Evolutionary conservation across 2,888 invertebrate genomes (phyloP).

Genomic region (Ophion slaviceki): DNA sequence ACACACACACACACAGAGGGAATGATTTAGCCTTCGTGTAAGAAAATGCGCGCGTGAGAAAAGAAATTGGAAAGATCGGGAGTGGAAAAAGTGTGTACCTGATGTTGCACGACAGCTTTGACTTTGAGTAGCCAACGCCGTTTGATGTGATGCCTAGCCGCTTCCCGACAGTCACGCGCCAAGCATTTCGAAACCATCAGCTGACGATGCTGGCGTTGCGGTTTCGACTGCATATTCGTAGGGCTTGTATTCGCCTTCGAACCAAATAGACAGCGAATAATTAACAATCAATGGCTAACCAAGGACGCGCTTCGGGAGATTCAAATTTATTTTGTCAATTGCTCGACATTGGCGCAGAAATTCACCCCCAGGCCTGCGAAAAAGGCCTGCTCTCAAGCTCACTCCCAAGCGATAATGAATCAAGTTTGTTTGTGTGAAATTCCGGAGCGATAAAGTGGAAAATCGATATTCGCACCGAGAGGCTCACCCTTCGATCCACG

Average conservation of each 20-base stretch:
- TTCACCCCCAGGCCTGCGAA: not conserved
- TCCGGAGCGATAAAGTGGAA: not conserved
- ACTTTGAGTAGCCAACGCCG: conserved; percentile 83
- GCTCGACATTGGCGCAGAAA: not conserved
- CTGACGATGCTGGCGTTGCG: conserved; percentile 80
- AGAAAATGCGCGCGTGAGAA: not conserved
- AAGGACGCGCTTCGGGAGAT: not conserved
- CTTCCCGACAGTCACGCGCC: conserved; percentile 80
- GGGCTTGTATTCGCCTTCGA: conserved; percentile 81
- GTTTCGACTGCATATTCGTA: conserved; percentile 80
- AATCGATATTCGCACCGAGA: not conserved
- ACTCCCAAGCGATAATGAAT: not conserved
- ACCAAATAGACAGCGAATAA: conserved; percentile 27
- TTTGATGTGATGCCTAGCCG: conserved; percentile 82
- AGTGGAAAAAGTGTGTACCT: conserved; percentile 70
- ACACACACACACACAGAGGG: too few species aligned
- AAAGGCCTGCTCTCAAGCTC: not conserved
- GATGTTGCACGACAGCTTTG: conserved; percentile 79
- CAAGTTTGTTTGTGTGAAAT: too few species aligned
- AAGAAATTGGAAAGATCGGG: not conserved
- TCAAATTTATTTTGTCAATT: too few species aligned
- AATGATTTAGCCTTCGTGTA: too few species aligned
- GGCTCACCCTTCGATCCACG: conserved; percentile 90
- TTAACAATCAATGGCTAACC: not conserved
- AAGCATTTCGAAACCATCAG: conserved; percentile 79